These are phyloP conservation scores for Clepsis dumicolana DNA, from an alignment of 2,888 invertebrate genomes.

Conservation along the genomic window DNA sequence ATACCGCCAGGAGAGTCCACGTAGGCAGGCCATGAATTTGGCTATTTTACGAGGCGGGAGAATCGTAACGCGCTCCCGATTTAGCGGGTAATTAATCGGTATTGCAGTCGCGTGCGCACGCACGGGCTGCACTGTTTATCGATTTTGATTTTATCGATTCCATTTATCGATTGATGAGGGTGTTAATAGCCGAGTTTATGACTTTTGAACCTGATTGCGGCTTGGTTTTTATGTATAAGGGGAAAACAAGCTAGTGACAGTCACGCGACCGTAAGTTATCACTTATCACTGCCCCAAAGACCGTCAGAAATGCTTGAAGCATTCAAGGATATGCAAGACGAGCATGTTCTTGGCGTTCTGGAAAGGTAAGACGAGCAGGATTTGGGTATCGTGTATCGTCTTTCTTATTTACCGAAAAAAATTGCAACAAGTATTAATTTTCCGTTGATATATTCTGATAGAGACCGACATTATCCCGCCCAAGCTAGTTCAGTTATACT, in stretches of 20 bases:
- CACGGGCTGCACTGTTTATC: not conserved
- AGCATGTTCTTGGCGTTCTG: not conserved
- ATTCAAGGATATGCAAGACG: not conserved
- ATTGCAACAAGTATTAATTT: no score
- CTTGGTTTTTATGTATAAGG: not conserved
- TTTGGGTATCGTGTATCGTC: not conserved
- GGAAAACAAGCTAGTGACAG: not conserved
- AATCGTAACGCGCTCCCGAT: constrained; percentile 43
- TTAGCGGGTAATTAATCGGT: constrained; percentile 36
- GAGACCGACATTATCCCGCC: no score
- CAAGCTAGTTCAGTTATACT: no score
- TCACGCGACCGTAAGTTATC: not conserved
- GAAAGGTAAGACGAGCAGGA: not conserved
- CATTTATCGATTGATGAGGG: not conserved
- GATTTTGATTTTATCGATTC: constrained; percentile 2
- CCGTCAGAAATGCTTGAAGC: not conserved
- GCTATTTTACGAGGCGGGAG: constrained; percentile 56
- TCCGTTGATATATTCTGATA: no score
- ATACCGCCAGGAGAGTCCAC: constrained; percentile 59
- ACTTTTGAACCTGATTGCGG: not conserved
- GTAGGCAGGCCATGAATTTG: constrained; percentile 48
- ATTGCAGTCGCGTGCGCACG: constrained; percentile 13
- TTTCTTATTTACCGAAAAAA: no score
- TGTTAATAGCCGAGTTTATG: not conserved
- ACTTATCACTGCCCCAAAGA: not conserved